Percentiles rank a stretch among this genome's conserved stretches.
These are phyloP conservation scores for Caiman crocodilus DNA, from an alignment of 2,797 vertebrate species.

Conservation along the genomic window DNA sequence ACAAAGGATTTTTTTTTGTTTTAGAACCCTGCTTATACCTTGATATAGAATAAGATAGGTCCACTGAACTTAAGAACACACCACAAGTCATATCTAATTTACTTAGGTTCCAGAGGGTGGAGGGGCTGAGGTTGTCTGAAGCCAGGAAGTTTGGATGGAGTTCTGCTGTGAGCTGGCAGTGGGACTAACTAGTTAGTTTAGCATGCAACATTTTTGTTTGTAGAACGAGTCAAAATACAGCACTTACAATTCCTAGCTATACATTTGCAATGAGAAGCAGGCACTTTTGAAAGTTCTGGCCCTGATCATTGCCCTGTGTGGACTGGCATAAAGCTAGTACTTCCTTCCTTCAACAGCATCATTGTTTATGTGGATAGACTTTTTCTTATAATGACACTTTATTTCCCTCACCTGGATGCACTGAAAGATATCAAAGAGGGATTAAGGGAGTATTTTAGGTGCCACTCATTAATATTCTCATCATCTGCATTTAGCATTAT, in stretches of 20 bases:
- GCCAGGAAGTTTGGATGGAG: background rate
- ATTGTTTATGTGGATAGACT: background rate
- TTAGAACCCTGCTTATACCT: background rate
- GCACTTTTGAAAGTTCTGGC: background rate
- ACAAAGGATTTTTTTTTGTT: background rate
- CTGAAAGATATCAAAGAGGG: too few relatives aligned
- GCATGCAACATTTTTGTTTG: background rate
- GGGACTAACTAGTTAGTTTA: background rate
- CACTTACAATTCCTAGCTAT: background rate
- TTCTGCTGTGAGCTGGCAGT: background rate
- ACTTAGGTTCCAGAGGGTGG: background rate
- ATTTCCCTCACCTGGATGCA: too few relatives aligned
- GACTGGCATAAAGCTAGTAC: background rate
- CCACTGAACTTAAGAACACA: background rate
- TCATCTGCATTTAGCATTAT: too few relatives aligned
- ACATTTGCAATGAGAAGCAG: background rate
- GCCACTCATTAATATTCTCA: too few relatives aligned
- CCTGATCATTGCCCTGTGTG: background rate
- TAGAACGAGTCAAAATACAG: background rate
- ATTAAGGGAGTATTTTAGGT: too few relatives aligned
- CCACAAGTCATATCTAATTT: background rate
- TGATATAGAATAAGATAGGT: background rate
- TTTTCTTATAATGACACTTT: too few relatives aligned
- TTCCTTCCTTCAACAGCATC: background rate
- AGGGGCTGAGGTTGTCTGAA: background rate